phyloP scores from a whole-genome alignment of 2,797 vertebrate genomes.

The Mergus octosetaceus region DNA sequence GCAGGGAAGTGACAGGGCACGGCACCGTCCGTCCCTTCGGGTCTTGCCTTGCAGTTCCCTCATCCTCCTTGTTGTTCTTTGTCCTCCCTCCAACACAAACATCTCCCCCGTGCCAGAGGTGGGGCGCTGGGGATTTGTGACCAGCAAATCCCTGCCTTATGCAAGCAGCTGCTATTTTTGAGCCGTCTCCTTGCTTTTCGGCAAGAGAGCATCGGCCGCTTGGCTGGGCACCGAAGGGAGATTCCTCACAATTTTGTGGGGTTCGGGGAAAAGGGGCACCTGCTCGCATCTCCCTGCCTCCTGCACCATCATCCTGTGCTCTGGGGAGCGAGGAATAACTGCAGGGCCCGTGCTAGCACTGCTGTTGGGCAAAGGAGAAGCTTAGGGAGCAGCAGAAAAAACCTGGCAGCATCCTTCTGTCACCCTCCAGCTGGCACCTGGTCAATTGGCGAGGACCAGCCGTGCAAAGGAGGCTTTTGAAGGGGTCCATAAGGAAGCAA shows the following conservation, averaged over 20 bases:
- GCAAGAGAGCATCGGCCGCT: fast-evolving
- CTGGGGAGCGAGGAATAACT: background rate
- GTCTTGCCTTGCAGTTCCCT: background rate
- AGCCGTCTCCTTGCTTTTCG: background rate
- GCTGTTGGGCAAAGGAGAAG: fast-evolving
- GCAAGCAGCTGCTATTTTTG: background rate
- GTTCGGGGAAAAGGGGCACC: background rate
- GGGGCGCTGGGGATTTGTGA: background rate
- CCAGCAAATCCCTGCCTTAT: background rate
- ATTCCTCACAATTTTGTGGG: background rate
- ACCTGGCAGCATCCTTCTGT: fast-evolving
- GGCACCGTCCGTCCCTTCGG: background rate
- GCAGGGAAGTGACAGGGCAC: background rate
- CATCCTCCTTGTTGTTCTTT: background rate
- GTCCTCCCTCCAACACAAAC: background rate
- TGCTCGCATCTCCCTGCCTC: fast-evolving
- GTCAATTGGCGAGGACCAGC: fast-evolving
- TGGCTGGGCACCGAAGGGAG: fast-evolving
- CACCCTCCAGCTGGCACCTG: fast-evolving
- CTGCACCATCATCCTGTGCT: background rate
- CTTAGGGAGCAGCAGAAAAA: fast-evolving
- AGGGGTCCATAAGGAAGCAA: fast-evolving
- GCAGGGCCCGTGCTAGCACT: fast-evolving
- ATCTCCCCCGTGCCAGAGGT: background rate
- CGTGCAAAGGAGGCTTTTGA: fast-evolving